Evolutionary conservation across 2,888 invertebrate species (phyloP).

Genomic region (Apeira syringaria): DNA sequence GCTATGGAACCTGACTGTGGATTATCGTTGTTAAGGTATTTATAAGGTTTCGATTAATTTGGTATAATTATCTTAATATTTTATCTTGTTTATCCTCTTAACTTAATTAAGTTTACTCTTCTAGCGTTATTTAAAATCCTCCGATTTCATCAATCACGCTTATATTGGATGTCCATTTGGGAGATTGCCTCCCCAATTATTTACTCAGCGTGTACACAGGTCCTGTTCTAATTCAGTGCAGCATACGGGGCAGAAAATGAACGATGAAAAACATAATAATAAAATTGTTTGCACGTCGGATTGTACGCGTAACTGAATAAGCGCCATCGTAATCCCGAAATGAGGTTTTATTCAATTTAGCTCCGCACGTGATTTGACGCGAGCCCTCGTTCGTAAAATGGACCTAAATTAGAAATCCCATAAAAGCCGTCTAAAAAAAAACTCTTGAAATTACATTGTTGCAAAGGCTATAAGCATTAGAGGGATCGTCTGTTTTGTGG

Average conservation of each 20-base stretch:
- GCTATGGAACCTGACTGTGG: neutral
- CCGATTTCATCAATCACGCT: neutral
- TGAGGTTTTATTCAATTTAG: conserved; percentile 69
- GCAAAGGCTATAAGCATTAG: conserved; percentile 8
- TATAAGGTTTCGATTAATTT: too few species aligned
- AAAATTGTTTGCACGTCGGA: conserved; percentile 59
- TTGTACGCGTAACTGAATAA: conserved; percentile 54
- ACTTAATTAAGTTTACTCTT: neutral
- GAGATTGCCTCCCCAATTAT: neutral
- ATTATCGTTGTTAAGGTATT: conserved; percentile 1
- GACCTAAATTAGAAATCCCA: conserved; percentile 48
- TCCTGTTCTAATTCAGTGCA: conserved; percentile 26
- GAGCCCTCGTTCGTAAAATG: conserved; percentile 41
- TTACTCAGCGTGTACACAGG: neutral
- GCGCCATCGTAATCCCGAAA: conserved; percentile 57
- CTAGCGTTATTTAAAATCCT: neutral
- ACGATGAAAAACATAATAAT: conserved; percentile 37
- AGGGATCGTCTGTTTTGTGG: neutral
- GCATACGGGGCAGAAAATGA: conserved; percentile 29
- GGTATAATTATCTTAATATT: too few species aligned
- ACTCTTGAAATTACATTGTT: conserved; percentile 18
- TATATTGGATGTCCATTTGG: neutral
- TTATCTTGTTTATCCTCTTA: too few species aligned
- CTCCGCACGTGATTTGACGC: conserved; percentile 68
- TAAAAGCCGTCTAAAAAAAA: conserved; percentile 17